Base-by-base conservation (phyloP, 92 coral and sea anemone species). In the Pocillopora meandrina region DNA sequence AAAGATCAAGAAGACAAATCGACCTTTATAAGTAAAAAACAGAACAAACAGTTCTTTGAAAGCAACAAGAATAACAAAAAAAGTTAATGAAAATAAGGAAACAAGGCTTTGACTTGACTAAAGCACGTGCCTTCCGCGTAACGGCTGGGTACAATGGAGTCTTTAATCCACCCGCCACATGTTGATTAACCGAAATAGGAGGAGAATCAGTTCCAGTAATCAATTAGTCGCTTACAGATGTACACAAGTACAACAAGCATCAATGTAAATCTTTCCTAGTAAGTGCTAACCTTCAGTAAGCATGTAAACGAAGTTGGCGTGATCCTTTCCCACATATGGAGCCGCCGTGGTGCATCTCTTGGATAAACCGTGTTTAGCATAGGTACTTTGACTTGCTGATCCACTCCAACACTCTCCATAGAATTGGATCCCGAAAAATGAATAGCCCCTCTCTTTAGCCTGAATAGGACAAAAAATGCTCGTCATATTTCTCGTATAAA, bases 361-460 rank as follows among this genome's bases (percentile, higher is more conserved):
- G 42, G 87, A 85, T 1, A 19, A 56, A 62, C 86, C 89, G 35
- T 89, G 75, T 59, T 85, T 89, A 72, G 82, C 86, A 73, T 84
- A 85, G n/a, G 76, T 65, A 23, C 72, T 80, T 26, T 49, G n/a
- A 18, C 89, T 47, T 17, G 61, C 63, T 3, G 31, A n/a, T 34
- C 95, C 89, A 72, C 92, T 86, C 92, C 92, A 92, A 64, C 93
- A 89, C 61, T 89, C 95, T 70, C 92, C 93, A 66, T 74, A 92
- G 83, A 74, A 92, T 49, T 92, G 95, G 49, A 92, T 65, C 0
- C 86, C 95, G 75, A 89, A 89, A 81, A 72, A 86, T 49, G 60
- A 63, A 62, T 62, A 80, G 12, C 86, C 86, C 20, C 74, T 86
- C 20, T 49, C 9, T 56, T 80, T 80, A 42, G 81, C 90, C 73